A percentile compares a stretch with the other conserved stretches of the same genome.
Conservation (phyloP, 2,888 invertebrate species). For the Smittia sp. region DNA sequence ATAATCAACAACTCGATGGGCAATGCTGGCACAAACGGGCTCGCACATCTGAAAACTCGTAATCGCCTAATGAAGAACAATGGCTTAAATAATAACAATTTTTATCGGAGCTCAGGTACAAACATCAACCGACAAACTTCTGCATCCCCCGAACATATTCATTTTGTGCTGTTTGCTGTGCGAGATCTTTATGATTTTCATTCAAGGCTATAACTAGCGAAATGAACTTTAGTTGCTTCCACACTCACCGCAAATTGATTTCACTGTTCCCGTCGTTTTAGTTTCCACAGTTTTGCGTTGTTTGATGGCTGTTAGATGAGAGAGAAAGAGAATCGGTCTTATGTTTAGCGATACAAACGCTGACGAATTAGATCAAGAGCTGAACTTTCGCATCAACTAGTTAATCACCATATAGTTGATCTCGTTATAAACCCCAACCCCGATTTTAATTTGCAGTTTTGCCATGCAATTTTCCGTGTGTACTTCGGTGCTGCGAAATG, state of each 20-base stretch:
- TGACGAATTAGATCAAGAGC: no score
- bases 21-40: slow-evolving; percentile 10
- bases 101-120: slow-evolving; percentile 40
- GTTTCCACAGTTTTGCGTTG: not conserved
- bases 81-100: slow-evolving; percentile 40
- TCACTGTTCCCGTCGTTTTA: slow-evolving; percentile 18
- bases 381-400: no score
- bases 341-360: no score
- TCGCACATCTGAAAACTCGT: slow-evolving; percentile 29
- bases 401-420: no score
- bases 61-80: slow-evolving; percentile 40
- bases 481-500: not conserved
- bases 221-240: not conserved
- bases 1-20: slow-evolving; percentile 2
- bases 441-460: not conserved
- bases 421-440: no score
- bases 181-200: not conserved
- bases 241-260: slow-evolving; percentile 7
- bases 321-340: not conserved
- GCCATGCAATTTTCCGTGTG: not conserved
- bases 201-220: not conserved
- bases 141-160: not conserved
- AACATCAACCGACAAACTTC: not conserved
- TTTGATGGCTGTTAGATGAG: not conserved
- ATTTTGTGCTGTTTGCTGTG: not conserved